Base-by-base conservation (phyloP, 2,888 invertebrate genomes). In the Aphodius granarius region DNA sequence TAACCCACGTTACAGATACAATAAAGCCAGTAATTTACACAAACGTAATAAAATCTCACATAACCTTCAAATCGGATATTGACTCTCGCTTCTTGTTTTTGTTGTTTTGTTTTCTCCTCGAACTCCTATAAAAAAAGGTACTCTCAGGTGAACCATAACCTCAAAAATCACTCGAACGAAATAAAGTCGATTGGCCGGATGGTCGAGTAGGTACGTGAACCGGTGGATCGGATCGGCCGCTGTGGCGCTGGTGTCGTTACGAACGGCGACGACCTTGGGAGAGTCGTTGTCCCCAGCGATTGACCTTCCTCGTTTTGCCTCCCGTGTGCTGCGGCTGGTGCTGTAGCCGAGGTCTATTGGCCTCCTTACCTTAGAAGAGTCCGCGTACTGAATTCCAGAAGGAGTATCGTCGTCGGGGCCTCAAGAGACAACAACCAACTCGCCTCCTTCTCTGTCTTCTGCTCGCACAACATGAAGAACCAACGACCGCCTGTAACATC, bases 231-330 rank as follows among this genome's bases (percentile, higher is more conserved):
- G 21, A 68, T 68, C 68, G 68, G 22, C 21, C 68, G n/a, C n/a
- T 16, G 21, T 22, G 68, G 68, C 88, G 92, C 92, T 83, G 90
- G 91, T 80, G 91, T 78, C 92, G 92, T 91, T 81, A 77, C 80
- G 78, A 78, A 78, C 80, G 81, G 79, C 78, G 81, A 81, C 83
- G 84, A 82, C 84, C 84, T 84, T 84, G 83, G 80, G 81, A 81
- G 77, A 83, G 85, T 83, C 83, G 83, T 84, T 85, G 85, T 85
- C 84, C 85, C 83, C 83, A 79, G 80, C 79, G 79, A 80, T 79
- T 84, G 83, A 83, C 84, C 85, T 85, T 85, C 84, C 81, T 68
- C 68, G n/a, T 68, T 43, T 43, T 43, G 43, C 43, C 43, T 43
- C 43, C 43, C n/a, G n/a, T 22, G 21, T 22, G 68, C 68, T 68